Evolutionary conservation across 2,113 vertebrate genomes (phyloP).

Genomic region (Podilymbus podiceps): DNA sequence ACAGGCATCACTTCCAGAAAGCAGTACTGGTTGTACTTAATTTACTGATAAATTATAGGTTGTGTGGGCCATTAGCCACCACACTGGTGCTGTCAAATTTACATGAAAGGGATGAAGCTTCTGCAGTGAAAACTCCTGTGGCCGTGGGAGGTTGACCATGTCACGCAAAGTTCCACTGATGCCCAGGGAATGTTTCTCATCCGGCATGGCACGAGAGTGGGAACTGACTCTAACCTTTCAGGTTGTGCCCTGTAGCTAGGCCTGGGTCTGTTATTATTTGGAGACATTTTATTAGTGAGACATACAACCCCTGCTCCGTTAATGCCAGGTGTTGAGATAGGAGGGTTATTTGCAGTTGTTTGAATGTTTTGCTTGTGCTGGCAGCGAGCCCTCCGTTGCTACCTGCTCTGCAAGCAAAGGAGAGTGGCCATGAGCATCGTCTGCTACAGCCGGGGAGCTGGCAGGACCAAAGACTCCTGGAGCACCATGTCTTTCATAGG

Average conservation of each 20-base stretch:
- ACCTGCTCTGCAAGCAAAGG: not conserved
- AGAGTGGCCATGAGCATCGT: rapidly evolving
- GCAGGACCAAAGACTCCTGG: not conserved
- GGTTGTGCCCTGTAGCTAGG: too few species aligned
- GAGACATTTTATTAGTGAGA: not conserved
- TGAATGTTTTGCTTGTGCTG: not conserved
- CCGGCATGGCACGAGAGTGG: not conserved
- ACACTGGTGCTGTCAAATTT: not conserved
- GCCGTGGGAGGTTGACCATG: not conserved
- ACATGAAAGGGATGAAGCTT: not conserved
- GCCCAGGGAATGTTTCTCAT: not conserved
- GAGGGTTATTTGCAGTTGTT: not conserved
- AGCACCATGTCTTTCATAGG: rapidly evolving
- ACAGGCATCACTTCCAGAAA: not conserved
- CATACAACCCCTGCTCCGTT: rapidly evolving
- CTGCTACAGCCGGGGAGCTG: not conserved
- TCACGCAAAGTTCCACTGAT: rapidly evolving
- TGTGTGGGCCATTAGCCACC: not conserved
- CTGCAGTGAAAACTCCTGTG: not conserved
- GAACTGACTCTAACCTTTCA: not conserved
- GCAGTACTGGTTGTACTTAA: not conserved
- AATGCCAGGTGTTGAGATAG: not conserved
- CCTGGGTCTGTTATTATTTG: not conserved
- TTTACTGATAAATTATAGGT: not conserved
- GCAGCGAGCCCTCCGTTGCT: not conserved